These are phyloP conservation scores for Lithobates pipiens DNA, from an alignment of 2,797 vertebrate genomes.

Conservation along the genomic window DNA sequence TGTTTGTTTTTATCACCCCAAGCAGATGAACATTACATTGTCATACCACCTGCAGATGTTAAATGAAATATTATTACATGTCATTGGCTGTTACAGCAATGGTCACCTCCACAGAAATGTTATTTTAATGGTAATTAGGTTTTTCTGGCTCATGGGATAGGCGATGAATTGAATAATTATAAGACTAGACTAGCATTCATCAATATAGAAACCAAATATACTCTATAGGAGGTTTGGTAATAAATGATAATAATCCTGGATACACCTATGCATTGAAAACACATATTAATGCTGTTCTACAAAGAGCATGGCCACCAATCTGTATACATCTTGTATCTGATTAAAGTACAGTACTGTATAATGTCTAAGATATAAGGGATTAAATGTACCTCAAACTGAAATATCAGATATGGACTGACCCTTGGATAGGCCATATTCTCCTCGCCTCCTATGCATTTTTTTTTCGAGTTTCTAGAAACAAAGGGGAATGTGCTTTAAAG, in stretches of 20 bases:
- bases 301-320: not conserved
- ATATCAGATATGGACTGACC: not conserved
- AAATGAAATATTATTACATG: not conserved
- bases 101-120: not conserved
- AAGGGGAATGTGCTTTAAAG: too few relatives aligned
- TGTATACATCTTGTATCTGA: too few relatives aligned
- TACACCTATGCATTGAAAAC: too few relatives aligned
- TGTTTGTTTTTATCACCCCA: not conserved
- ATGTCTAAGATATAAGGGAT: not conserved
- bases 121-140: not conserved
- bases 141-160: not conserved
- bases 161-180: too few relatives aligned
- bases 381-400: not conserved
- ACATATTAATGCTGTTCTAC: too few relatives aligned
- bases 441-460: not conserved
- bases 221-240: not conserved
- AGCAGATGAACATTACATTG: not conserved
- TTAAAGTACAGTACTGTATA: too few relatives aligned
- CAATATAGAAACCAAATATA: not conserved
- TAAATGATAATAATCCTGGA: not conserved
- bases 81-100: not conserved
- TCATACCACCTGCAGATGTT: not conserved
- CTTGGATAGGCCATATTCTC: not conserved
- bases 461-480: not conserved
- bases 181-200: too few relatives aligned